phyloP scores from a whole-genome alignment of 2,888 invertebrate species.

The Temnothorax rugatulus region DNA sequence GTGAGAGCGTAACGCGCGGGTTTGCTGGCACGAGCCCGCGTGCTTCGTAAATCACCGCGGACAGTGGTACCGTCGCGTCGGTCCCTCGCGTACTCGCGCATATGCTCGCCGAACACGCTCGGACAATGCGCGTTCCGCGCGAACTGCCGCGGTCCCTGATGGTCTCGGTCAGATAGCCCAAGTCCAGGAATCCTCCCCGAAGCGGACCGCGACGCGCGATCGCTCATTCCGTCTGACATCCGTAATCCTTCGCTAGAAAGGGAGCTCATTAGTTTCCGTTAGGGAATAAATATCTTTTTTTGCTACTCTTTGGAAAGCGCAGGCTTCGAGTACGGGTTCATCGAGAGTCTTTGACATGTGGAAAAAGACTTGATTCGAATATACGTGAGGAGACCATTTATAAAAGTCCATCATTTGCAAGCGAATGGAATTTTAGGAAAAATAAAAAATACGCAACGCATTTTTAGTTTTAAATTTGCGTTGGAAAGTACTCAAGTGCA shows the following conservation, averaged over 20 bases:
- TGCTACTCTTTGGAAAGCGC: background rate
- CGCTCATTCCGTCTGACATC: slow-evolving; percentile 32
- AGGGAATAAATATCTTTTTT: background rate
- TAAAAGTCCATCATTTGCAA: background rate
- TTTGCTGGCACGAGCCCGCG: slow-evolving; percentile 30
- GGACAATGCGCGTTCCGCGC: slow-evolving; percentile 36
- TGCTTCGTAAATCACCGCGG: slow-evolving; percentile 47
- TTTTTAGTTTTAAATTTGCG: background rate
- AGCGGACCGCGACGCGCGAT: slow-evolving; percentile 31
- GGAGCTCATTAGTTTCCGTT: slow-evolving; percentile 32
- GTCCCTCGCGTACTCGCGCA: slow-evolving; percentile 40
- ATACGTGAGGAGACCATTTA: background rate
- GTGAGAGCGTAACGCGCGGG: slow-evolving; percentile 22
- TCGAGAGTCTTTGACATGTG: background rate
- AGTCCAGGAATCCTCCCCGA: slow-evolving; percentile 23
- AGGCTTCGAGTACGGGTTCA: background rate
- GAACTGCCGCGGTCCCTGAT: slow-evolving; percentile 13
- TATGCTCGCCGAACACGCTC: slow-evolving; percentile 26
- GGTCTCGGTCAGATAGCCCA: slow-evolving; percentile 22
- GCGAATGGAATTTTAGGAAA: background rate
- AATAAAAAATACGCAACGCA: background rate
- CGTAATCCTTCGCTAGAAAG: slow-evolving; percentile 3
- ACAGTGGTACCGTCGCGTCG: slow-evolving; percentile 1
- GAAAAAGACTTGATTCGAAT: background rate
- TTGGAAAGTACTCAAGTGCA: background rate